Evolutionary conservation across 2,113 vertebrate species (phyloP).

Genomic region (Entomyzon cyanotis): DNA sequence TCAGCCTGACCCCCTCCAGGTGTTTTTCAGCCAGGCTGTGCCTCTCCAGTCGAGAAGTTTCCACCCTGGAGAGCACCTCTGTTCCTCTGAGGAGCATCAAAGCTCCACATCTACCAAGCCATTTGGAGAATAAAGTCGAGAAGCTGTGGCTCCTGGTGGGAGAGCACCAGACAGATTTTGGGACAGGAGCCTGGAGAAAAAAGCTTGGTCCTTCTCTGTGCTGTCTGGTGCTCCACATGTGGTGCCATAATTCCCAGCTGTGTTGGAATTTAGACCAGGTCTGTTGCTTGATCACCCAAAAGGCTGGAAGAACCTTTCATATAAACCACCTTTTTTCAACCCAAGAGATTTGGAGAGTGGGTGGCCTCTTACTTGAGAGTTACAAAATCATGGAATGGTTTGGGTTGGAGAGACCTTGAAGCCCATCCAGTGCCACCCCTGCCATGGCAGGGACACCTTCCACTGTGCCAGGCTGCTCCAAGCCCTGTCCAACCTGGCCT

Average conservation of each 20-base stretch:
- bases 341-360: neutral
- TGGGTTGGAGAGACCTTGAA: neutral
- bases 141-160: neutral
- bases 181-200: neutral
- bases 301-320: neutral
- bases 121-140: neutral
- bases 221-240: neutral
- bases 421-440: accelerated
- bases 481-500: accelerated
- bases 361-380: neutral
- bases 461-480: accelerated
- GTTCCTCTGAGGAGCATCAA: neutral
- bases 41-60: neutral
- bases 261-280: neutral
- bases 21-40: neutral
- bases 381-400: neutral
- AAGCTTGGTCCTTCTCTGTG: neutral
- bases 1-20: neutral
- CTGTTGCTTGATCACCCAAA: neutral
- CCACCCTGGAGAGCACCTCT: neutral
- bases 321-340: neutral
- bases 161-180: neutral
- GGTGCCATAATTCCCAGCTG: accelerated
- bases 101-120: neutral
- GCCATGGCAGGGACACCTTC: neutral